Conservation (phyloP, 2,888 invertebrate species). For the Chironomus riparius region DNA sequence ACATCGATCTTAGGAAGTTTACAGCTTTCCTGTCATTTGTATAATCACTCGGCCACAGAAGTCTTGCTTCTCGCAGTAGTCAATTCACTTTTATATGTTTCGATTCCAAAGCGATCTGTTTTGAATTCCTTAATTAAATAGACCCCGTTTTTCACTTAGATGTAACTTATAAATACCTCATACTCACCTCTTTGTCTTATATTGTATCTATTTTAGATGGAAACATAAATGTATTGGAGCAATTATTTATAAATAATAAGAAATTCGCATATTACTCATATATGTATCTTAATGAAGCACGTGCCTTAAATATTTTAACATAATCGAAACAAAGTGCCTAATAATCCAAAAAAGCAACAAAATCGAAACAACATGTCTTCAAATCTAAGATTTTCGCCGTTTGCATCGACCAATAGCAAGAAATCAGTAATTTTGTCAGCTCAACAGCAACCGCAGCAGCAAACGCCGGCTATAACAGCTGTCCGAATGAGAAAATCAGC, state of each 20-base stretch:
- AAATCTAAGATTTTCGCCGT: slow-evolving; percentile 31
- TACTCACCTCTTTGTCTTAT: neutral
- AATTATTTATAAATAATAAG: neutral
- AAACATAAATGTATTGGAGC: slow-evolving; percentile 23
- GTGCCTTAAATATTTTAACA: neutral
- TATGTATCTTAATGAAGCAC: neutral
- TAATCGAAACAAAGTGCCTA: slow-evolving; percentile 12
- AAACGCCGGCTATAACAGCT: neutral
- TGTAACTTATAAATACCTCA: neutral
- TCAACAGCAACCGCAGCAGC: slow-evolving; percentile 24
- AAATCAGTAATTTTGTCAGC: slow-evolving; percentile 14
- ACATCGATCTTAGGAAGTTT: no score
- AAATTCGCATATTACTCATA: neutral
- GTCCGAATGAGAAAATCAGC: neutral
- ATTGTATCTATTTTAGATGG: slow-evolving; percentile 18
- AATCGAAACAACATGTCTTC: slow-evolving; percentile 30
- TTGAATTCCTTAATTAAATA: no score
- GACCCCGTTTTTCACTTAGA: no score
- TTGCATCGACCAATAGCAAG: slow-evolving; percentile 28
- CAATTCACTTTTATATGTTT: no score
- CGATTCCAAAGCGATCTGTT: no score
- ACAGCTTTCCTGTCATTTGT: no score
- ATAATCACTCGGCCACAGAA: no score
- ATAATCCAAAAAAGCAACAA: neutral
- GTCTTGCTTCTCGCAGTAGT: no score